Evolutionary conservation across 2,797 vertebrate genomes (phyloP).

Genomic region (Taeniopygia guttata): DNA sequence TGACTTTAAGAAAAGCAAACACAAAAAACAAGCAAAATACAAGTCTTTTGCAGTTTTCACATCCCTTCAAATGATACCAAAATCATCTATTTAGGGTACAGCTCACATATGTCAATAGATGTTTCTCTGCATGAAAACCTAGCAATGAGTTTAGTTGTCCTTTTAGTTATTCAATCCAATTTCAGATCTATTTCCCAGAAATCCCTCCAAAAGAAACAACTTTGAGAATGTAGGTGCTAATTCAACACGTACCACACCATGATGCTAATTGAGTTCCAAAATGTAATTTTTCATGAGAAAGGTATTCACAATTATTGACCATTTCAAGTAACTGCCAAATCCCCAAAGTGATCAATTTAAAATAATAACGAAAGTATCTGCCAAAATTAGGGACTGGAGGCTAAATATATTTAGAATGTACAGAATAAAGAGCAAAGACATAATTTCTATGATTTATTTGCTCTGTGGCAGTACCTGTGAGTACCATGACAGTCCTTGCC

Average conservation of each 20-base stretch:
- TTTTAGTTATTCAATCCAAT: background rate
- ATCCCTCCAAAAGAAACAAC: background rate
- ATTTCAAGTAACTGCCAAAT: background rate
- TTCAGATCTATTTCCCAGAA: background rate
- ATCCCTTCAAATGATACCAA: background rate
- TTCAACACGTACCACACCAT: background rate
- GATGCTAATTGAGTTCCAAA: background rate
- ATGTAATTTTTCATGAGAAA: background rate
- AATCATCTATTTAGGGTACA: background rate
- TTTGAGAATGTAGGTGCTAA: background rate
- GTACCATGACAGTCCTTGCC: background rate
- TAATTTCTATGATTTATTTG: slow-evolving; percentile 22
- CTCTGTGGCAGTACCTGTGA: background rate
- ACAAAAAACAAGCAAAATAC: background rate
- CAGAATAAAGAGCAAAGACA: background rate
- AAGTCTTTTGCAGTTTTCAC: background rate
- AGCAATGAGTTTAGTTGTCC: background rate
- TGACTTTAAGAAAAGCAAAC: background rate
- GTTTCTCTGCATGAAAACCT: background rate
- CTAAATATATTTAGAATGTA: background rate
- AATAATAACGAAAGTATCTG: background rate
- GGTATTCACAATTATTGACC: background rate
- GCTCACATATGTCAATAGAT: background rate
- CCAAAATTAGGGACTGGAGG: background rate
- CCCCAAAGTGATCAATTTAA: background rate